These are phyloP conservation scores for Bos indicus DNA, from an alignment of 2,113 vertebrate species.

Conservation along the genomic window DNA sequence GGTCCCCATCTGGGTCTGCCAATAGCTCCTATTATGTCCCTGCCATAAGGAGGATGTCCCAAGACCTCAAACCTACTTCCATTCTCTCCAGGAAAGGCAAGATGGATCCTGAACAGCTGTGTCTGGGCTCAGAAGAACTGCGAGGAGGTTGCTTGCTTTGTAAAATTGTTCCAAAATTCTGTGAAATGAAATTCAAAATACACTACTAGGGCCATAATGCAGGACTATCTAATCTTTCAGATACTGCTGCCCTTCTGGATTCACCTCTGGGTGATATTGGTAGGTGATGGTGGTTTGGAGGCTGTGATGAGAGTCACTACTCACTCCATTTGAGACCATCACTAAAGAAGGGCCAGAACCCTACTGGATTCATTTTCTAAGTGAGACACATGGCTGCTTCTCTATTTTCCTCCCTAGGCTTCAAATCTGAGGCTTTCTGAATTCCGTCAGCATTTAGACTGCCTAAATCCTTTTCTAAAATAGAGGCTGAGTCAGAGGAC, in stretches of 20 bases:
- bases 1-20: not conserved
- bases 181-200: not conserved
- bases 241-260: not conserved
- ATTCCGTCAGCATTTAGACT: not conserved
- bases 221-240: not conserved
- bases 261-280: not conserved
- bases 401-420: not conserved
- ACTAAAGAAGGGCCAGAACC: not conserved
- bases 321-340: not conserved
- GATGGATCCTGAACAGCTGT: not conserved
- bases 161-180: not conserved
- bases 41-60: not conserved
- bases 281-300: not conserved
- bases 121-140: not conserved
- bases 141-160: not conserved
- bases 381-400: not conserved
- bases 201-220: rapidly evolving
- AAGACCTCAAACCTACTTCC: not conserved
- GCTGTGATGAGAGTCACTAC: not conserved
- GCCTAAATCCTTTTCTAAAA: not conserved
- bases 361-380: not conserved
- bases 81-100: not conserved
- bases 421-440: not conserved
- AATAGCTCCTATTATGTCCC: not conserved
- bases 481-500: not conserved